A percentile compares a stretch with the other conserved stretches of the same genome.
Evolutionary conservation across 2,797 vertebrate genomes (phyloP).

Genomic region (Takifugu rubripes): DNA sequence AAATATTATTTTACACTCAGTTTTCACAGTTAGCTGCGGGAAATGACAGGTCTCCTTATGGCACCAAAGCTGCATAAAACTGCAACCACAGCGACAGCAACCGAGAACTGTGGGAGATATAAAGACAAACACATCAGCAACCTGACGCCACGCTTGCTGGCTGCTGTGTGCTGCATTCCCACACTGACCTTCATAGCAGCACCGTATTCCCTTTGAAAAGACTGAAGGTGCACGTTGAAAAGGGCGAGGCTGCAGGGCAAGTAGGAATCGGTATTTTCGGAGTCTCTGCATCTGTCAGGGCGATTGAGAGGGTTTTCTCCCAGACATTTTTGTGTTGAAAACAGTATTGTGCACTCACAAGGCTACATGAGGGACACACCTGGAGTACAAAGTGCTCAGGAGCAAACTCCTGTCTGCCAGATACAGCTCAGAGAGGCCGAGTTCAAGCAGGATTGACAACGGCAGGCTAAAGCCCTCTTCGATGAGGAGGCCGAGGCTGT

Average conservation of each 20-base stretch:
- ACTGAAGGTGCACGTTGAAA: slow-evolving; percentile 61
- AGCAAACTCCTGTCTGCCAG: slow-evolving; percentile 59
- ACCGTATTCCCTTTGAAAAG: slow-evolving; percentile 61
- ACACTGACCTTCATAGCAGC: slow-evolving; percentile 65
- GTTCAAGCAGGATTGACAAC: slow-evolving; percentile 58
- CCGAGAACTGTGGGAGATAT: slow-evolving; percentile 54
- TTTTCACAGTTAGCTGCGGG: slow-evolving; percentile 6
- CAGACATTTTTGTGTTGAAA: not conserved
- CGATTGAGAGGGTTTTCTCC: not conserved
- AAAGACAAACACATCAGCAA: slow-evolving; percentile 4
- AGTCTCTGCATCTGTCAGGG: slow-evolving; percentile 75
- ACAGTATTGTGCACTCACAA: not conserved
- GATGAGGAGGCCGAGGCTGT: slow-evolving; percentile 76
- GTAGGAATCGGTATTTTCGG: slow-evolving; percentile 70
- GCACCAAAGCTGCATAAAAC: slow-evolving; percentile 45
- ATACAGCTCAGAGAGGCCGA: slow-evolving; percentile 68
- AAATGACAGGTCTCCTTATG: slow-evolving; percentile 31
- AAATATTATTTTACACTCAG: not conserved
- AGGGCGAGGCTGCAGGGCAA: slow-evolving; percentile 81
- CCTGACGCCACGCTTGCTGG: not conserved
- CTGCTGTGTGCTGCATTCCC: not conserved
- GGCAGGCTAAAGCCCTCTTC: slow-evolving; percentile 73
- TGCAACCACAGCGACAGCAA: slow-evolving; percentile 52
- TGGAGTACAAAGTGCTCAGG: slow-evolving; percentile 68
- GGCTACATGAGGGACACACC: slow-evolving; percentile 41